Percentiles rank a stretch among this genome's conserved stretches.
phyloP scores from a whole-genome alignment of 92 coral and sea anemone species.

The Bergia sp. region DNA sequence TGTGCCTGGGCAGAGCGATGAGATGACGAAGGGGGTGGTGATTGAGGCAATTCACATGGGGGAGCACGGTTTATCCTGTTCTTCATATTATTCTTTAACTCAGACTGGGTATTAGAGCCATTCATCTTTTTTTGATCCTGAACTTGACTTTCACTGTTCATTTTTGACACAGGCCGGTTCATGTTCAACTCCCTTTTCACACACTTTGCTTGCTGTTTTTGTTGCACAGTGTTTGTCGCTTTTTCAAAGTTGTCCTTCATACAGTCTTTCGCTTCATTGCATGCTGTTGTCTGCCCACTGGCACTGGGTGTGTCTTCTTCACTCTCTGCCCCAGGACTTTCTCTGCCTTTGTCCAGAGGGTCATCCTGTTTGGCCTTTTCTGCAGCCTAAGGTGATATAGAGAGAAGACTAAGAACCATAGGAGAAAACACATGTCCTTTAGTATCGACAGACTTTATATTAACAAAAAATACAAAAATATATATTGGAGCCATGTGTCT shows the following conservation, averaged over 20 bases:
- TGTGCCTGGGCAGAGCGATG: not conserved
- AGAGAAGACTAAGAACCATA: not conserved
- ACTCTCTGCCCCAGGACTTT: conserved; percentile 39
- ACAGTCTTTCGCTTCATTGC: not conserved
- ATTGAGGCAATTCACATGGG: not conserved
- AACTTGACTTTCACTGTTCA: not conserved
- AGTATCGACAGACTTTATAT: too few relatives aligned
- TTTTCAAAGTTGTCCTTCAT: not conserved
- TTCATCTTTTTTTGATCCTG: conserved; percentile 16
- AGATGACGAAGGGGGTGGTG: not conserved
- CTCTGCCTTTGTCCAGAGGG: conserved; percentile 17
- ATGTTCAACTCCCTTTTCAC: not conserved
- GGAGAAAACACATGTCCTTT: too few relatives aligned
- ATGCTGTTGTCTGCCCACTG: not conserved
- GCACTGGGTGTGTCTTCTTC: conserved; percentile 11
- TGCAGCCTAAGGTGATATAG: conserved; percentile 14
- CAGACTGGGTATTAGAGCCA: not conserved
- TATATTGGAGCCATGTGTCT: too few relatives aligned
- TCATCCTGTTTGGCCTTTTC: conserved; percentile 39
- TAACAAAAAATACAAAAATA: too few relatives aligned
- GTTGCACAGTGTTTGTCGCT: not conserved
- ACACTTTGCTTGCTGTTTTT: conserved; percentile 10
- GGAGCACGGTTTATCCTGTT: conserved; percentile 14
- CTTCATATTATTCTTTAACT: not conserved
- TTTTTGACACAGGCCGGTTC: not conserved